phyloP scores from a whole-genome alignment of 2,113 vertebrate genomes.

The Saguinus imperator region DNA sequence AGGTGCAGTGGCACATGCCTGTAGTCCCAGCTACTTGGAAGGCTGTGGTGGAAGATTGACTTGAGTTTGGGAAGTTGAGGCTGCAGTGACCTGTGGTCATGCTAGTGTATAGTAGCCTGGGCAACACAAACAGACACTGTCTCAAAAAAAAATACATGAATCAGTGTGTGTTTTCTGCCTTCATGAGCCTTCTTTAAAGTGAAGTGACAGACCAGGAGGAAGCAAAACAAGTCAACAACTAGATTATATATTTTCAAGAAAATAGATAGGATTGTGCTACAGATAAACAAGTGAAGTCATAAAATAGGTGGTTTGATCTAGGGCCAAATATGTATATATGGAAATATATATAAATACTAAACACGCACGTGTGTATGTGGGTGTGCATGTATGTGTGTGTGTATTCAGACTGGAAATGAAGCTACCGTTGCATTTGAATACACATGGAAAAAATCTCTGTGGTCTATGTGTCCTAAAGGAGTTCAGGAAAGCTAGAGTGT shows the following conservation, averaged over 20 bases:
- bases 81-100: too few species aligned
- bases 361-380: too few species aligned
- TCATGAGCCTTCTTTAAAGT: neutral
- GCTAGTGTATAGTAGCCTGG: too few species aligned
- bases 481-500: neutral
- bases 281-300: neutral
- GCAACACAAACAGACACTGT: too few species aligned
- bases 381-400: too few species aligned
- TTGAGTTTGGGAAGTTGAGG: too few species aligned
- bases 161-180: neutral
- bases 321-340: neutral
- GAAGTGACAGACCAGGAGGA: neutral
- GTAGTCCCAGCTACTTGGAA: too few species aligned
- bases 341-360: too few species aligned
- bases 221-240: neutral
- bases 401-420: too few species aligned
- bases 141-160: too few species aligned
- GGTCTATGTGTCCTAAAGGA: neutral
- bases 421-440: neutral
- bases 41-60: too few species aligned
- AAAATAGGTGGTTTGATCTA: neutral
- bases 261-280: neutral
- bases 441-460: neutral
- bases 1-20: too few species aligned
- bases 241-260: neutral